phyloP scores from a whole-genome alignment of 2,888 invertebrate species.

The Tenthredo livida region DNA sequence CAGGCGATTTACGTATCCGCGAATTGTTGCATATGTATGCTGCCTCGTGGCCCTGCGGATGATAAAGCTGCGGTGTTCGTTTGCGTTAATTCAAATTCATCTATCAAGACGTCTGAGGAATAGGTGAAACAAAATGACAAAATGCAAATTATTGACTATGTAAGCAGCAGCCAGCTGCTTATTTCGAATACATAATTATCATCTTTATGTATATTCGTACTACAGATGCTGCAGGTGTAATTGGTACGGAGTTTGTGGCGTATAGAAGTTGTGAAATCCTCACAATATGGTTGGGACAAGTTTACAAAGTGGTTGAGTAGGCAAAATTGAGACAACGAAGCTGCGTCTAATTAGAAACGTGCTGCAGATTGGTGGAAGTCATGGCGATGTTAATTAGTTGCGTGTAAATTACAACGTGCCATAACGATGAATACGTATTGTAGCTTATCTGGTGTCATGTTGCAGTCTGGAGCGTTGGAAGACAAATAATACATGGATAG shows the following conservation, averaged over 20 bases:
- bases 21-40: background rate
- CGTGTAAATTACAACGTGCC: background rate
- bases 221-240: slow-evolving; percentile 8
- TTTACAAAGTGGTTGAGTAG: slow-evolving; percentile 29
- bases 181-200: slow-evolving; percentile 7
- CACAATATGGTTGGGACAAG: slow-evolving; percentile 13
- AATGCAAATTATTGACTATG: slow-evolving; percentile 1
- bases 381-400: slow-evolving; percentile 6
- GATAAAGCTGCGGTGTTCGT: background rate
- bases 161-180: background rate
- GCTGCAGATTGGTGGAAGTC: background rate
- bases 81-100: background rate
- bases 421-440: background rate
- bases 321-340: slow-evolving; percentile 34
- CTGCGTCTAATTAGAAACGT: slow-evolving; percentile 42
- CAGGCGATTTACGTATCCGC: background rate
- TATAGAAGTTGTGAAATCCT: slow-evolving; percentile 4
- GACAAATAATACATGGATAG: background rate
- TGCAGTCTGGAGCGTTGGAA: background rate
- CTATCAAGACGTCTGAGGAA: background rate
- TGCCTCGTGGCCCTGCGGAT: background rate
- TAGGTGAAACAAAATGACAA: slow-evolving; percentile 1
- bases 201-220: background rate
- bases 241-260: background rate
- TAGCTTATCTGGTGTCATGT: background rate